Percentiles rank a stretch among this genome's conserved stretches.
Conservation (phyloP, 2,113 vertebrate species). For the Anguilla japonica region DNA sequence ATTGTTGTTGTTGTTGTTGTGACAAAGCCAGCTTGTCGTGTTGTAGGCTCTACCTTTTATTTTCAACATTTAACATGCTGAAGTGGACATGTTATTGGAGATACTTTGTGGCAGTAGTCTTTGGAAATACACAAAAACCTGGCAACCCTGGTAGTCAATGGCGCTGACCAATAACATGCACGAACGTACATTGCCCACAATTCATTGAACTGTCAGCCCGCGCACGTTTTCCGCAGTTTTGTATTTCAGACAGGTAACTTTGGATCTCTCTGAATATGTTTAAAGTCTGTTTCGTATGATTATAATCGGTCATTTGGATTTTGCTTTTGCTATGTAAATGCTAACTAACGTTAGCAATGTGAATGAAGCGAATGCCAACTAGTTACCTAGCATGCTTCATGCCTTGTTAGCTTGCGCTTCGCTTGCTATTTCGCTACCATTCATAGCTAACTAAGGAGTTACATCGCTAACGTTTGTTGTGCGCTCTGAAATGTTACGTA, state of each 20-base stretch:
- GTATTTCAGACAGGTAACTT: neutral
- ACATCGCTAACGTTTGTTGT: no score
- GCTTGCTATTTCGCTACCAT: no score
- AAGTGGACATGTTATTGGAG: no score
- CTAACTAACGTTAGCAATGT: neutral
- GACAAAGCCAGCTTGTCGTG: no score
- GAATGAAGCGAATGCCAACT: neutral
- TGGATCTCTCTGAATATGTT: neutral
- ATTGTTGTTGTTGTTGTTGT: no score
- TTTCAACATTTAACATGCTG: no score
- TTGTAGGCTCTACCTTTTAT: no score
- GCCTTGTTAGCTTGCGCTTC: no score
- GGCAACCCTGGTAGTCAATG: neutral
- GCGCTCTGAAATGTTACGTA: no score
- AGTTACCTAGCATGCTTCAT: no score
- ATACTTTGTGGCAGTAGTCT: no score
- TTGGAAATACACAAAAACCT: neutral
- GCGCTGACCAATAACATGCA: neutral
- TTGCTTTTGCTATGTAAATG: neutral
- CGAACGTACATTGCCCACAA: conserved; percentile 14
- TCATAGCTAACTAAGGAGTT: no score
- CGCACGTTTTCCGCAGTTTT: neutral
- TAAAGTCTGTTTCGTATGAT: neutral
- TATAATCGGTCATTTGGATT: neutral
- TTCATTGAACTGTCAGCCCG: neutral